Evolutionary conservation across 2,113 vertebrate species (phyloP).

Genomic region (Gymnogyps californianus): DNA sequence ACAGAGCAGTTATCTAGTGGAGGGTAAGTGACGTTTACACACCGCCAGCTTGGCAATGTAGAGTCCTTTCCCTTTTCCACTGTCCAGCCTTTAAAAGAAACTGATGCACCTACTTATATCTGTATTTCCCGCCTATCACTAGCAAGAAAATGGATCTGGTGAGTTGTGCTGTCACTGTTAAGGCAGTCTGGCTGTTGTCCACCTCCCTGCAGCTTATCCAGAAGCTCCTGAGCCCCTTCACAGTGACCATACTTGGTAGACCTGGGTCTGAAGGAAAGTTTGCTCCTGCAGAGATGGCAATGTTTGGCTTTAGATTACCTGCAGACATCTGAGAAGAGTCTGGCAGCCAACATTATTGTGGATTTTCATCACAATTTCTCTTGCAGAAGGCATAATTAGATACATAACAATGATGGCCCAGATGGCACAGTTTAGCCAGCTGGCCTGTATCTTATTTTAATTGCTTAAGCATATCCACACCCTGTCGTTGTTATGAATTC

Average conservation of each 20-base stretch:
- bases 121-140: not conserved
- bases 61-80: not conserved
- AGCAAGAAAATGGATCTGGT: not conserved
- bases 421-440: not conserved
- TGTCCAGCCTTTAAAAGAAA: not conserved
- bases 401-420: not conserved
- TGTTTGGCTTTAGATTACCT: not conserved
- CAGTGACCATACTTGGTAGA: not conserved
- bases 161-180: not conserved
- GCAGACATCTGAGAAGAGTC: not conserved
- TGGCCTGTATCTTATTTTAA: not conserved
- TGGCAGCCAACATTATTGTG: not conserved
- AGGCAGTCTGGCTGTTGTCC: not conserved
- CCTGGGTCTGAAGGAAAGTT: not conserved
- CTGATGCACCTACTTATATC: not conserved
- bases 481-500: conserved; percentile 14
- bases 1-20: not conserved
- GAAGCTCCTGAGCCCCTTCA: not conserved
- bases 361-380: conserved; percentile 1
- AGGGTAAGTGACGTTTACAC: not conserved
- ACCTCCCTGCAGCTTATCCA: not conserved
- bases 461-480: not conserved
- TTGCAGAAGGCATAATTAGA: not conserved
- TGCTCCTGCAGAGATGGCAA: not conserved
- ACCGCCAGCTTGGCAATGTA: not conserved